Evolutionary conservation across 2,888 invertebrate genomes (phyloP).

Genomic region (Loripinus fragilis): DNA sequence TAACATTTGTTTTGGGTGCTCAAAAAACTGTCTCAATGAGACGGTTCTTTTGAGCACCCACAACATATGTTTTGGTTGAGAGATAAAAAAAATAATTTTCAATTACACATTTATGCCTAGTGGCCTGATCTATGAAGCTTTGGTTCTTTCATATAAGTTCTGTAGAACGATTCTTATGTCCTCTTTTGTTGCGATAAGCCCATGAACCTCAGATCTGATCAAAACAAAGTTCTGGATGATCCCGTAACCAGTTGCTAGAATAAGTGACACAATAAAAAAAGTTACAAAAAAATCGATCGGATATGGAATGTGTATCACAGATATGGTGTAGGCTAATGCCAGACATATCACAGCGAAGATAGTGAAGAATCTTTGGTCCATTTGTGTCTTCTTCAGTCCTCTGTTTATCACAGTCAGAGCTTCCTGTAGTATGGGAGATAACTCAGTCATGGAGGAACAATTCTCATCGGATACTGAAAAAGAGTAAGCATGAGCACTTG

Average conservation of each 20-base stretch:
- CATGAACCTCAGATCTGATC: slow-evolving; percentile 71
- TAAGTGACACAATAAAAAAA: slow-evolving; percentile 59
- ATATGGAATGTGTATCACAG: slow-evolving; percentile 59
- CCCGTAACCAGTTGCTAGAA: slow-evolving; percentile 66
- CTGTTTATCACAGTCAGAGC: slow-evolving; percentile 61
- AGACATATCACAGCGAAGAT: slow-evolving; percentile 56
- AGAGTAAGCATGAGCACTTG: no score
- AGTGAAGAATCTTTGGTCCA: slow-evolving; percentile 63
- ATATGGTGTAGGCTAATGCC: slow-evolving; percentile 56
- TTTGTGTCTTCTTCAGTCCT: slow-evolving; percentile 61
- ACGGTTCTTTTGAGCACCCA: no score
- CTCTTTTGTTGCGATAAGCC: slow-evolving; percentile 64
- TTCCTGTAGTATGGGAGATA: slow-evolving; percentile 54
- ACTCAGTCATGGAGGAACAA: background rate
- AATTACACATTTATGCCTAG: no score
- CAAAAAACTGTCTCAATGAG: no score
- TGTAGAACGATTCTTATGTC: slow-evolving; percentile 63
- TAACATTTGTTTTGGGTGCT: no score
- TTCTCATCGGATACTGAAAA: background rate
- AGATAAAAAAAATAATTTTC: no score
- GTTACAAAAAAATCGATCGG: slow-evolving; percentile 58
- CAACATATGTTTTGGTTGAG: no score
- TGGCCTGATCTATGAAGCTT: background rate
- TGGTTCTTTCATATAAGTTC: slow-evolving; percentile 16
- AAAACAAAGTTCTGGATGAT: slow-evolving; percentile 70